Evolutionary conservation across 2,888 invertebrate genomes (phyloP).

Genomic region (Caenorhabditis parvicauda): DNA sequence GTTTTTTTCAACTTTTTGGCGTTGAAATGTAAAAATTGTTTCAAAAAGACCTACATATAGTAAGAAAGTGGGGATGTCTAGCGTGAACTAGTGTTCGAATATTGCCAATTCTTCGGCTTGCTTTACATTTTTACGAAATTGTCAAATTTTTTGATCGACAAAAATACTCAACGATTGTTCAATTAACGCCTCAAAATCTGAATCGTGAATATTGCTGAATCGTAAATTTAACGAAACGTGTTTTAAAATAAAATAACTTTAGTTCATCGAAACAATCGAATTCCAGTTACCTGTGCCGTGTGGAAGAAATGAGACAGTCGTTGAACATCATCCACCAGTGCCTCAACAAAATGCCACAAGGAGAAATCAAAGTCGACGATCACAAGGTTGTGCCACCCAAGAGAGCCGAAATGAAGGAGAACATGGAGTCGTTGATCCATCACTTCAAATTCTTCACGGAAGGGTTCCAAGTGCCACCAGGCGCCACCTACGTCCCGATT

Average conservation of each 20-base stretch:
- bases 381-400: slow-evolving; percentile 87
- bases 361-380: slow-evolving; percentile 74
- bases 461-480: slow-evolving; percentile 93
- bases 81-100: too few species aligned
- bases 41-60: too few species aligned
- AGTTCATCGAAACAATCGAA: too few species aligned
- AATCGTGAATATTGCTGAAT: too few species aligned
- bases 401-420: slow-evolving; percentile 87
- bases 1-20: too few species aligned
- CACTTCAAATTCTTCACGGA: slow-evolving; percentile 97
- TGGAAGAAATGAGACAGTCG: slow-evolving; percentile 82
- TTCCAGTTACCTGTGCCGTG: slow-evolving; percentile 76
- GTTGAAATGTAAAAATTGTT: slow-evolving; percentile 2
- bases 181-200: too few species aligned
- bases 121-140: background rate
- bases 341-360: slow-evolving; percentile 89
- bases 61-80: too few species aligned
- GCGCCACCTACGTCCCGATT: slow-evolving; percentile 90
- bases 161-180: background rate
- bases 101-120: too few species aligned
- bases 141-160: background rate
- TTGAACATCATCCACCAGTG: slow-evolving; percentile 91
- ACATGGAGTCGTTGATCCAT: slow-evolving; percentile 94
- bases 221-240: too few species aligned
- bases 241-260: background rate